Evolutionary conservation across 2,113 vertebrate genomes (phyloP).

Genomic region (Crocuta crocuta): DNA sequence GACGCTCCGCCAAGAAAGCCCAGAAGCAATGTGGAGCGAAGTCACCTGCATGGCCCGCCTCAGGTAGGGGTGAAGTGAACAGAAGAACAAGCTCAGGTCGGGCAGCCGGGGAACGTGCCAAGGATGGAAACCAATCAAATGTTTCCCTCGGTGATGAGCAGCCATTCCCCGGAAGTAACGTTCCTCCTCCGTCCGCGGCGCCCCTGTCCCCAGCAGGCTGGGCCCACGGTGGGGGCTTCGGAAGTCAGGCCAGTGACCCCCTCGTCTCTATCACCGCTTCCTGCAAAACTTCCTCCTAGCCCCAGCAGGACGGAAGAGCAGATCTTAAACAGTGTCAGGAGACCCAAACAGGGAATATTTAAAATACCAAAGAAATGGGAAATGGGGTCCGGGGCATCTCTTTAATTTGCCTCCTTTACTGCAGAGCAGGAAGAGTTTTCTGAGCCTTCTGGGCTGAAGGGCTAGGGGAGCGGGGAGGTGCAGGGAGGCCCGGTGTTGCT

Average conservation of each 20-base stretch:
- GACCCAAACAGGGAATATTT: conserved; percentile 12
- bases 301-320: conserved; percentile 70
- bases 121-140: conserved; percentile 70
- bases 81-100: conserved; percentile 61
- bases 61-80: conserved; percentile 43
- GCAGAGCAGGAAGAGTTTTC: background rate
- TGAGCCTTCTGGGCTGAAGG: background rate
- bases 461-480: background rate
- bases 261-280: conserved; percentile 57
- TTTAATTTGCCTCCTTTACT: background rate
- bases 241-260: conserved; percentile 77
- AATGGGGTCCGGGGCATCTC: background rate
- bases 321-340: conserved; percentile 58
- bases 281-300: conserved; percentile 45
- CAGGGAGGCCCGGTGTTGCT: rapidly evolving
- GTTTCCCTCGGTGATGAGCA: conserved; percentile 69
- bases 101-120: conserved; percentile 21
- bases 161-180: conserved; percentile 11
- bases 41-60: conserved; percentile 19
- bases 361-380: background rate
- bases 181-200: conserved; percentile 46
- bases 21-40: conserved; percentile 42
- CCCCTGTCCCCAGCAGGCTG: background rate
- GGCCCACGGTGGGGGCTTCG: conserved; percentile 11
- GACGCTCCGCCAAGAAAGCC: conserved; percentile 32